phyloP scores from a whole-genome alignment of 1,140 invertebrate species.

The Carcinoscorpius rotundicauda region DNA sequence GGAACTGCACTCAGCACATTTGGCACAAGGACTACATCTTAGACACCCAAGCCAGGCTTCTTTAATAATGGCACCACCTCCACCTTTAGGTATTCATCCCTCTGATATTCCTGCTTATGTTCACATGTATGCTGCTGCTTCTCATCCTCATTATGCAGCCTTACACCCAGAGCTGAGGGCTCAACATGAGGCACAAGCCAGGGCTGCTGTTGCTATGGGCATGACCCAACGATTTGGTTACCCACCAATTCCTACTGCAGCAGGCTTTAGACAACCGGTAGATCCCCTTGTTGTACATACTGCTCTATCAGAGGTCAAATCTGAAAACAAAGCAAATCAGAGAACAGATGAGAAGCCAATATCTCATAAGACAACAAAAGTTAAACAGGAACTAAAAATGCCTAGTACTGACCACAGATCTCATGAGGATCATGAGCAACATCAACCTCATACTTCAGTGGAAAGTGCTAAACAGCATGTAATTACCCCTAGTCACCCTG shows the following conservation, averaged over 20 bases:
- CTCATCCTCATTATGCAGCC: constrained; percentile 18
- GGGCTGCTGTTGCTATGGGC: constrained; percentile 12
- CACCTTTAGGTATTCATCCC: constrained; percentile 16
- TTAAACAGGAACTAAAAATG: constrained; percentile 10
- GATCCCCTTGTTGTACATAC: constrained; percentile 2
- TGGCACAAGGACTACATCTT: constrained; percentile 13
- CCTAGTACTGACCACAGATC: constrained; percentile 5
- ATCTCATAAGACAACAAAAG: not conserved
- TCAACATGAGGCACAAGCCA: constrained; percentile 20
- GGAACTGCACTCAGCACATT: constrained; percentile 7
- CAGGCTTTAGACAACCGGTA: constrained; percentile 15
- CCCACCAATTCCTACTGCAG: constrained; percentile 3
- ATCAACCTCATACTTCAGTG: constrained; percentile 1
- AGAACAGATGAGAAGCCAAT: not conserved
- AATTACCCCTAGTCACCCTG: not conserved
- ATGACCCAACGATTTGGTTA: constrained; percentile 6
- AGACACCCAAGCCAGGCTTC: constrained; percentile 16
- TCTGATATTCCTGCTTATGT: constrained; percentile 10
- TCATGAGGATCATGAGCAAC: constrained; percentile 7
- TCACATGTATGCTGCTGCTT: constrained; percentile 17
- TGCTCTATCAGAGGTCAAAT: constrained; percentile 18
- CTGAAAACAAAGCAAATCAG: constrained; percentile 17
- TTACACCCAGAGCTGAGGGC: constrained; percentile 20
- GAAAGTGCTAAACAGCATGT: not conserved
- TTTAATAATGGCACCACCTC: constrained; percentile 15